Evolutionary conservation across 2,113 vertebrate species (phyloP), one percentile per base, ranked within the genome.

Genomic region (Petrocephalus zakoni): DNA sequence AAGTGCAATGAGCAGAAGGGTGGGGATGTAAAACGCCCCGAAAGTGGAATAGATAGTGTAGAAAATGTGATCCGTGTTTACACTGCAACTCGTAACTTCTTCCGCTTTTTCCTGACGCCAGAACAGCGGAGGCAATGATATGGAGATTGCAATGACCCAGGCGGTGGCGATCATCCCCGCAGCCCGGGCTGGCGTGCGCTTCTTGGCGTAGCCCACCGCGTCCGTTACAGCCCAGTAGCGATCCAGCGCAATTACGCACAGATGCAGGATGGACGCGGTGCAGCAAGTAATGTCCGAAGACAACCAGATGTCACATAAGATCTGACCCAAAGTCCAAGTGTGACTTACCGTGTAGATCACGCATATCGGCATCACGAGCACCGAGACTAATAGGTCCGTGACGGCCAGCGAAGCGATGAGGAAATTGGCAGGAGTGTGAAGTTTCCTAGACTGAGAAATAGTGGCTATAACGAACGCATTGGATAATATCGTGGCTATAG

Each of bases 211-310:
- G 89, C 98, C 98, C 91, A 99, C 97, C 2, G 98, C 98, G 90
- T 99, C 98, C 0, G 98, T 99, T 91, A 99, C 99, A 68, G 98
- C 98, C 98, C 98, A 99, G 96, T 98, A 99, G 55, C 98, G 95
- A 93, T 99, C 98, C 95, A 99, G 89, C 1, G 98, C 98, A 89
- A 99, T 99, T 89, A 99, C 97, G 93, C 98, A 99, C 91, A 99
- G 95, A 92, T 99, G 98, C 85, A 99, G 97, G 86, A 99, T 99
- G 84, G 98, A 99, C 46, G 98, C 98, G 0, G 98, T 99, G 96
- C 98, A 99, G 93, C 98, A 99, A 90, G 98, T 99, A 93, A 99
- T 99, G 94, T 99, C 98, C 25, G 98, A 99, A 49, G 97, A 99
- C 89, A 98, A 95, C 98, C 98, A 99, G 87, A 99, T 95, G 92